Conservation (phyloP, 2,113 vertebrate genomes). For the Pongo pygmaeus region DNA sequence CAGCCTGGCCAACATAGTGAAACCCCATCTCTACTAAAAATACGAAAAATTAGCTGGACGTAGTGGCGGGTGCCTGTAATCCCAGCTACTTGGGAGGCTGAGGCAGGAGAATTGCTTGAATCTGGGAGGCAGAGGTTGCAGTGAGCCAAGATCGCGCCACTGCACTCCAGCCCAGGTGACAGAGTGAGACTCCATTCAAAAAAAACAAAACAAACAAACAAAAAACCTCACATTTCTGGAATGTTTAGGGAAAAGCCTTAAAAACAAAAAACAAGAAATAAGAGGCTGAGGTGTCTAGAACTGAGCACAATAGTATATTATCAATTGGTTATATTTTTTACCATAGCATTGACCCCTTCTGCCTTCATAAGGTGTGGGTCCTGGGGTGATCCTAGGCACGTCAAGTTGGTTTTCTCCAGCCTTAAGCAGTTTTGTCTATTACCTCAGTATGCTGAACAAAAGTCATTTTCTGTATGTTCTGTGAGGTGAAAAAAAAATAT, state of each 20-base stretch:
- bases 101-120: too few relatives aligned
- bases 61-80: too few relatives aligned
- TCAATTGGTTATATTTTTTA: background rate
- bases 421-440: background rate
- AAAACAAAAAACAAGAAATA: background rate
- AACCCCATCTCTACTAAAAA: too few relatives aligned
- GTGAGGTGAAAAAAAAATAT: background rate
- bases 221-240: background rate
- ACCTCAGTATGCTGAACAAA: background rate
- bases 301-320: background rate
- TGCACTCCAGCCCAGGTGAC: too few relatives aligned
- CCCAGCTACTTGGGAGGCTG: too few relatives aligned
- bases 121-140: too few relatives aligned
- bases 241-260: background rate
- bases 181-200: too few relatives aligned
- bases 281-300: background rate
- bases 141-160: too few relatives aligned
- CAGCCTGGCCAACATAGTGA: too few relatives aligned
- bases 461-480: background rate
- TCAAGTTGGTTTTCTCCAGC: background rate
- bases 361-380: background rate
- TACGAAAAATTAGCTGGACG: too few relatives aligned
- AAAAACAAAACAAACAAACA: too few relatives aligned
- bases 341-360: background rate
- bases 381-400: background rate